Evolutionary conservation across 2,888 invertebrate genomes (phyloP).

Genomic region (Synergus laeviventris): DNA sequence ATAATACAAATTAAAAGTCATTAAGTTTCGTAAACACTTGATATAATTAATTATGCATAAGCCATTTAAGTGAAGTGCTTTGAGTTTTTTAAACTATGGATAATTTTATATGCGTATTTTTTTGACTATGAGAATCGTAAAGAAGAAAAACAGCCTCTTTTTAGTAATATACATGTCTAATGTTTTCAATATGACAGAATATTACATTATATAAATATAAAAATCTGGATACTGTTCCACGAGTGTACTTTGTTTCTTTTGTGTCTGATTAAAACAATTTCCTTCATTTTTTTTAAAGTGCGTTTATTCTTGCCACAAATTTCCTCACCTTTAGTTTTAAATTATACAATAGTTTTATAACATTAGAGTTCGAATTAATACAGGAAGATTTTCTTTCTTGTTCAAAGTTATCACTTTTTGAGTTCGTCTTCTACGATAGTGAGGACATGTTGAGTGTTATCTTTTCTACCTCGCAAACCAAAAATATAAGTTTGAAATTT

Average conservation of each 20-base stretch:
- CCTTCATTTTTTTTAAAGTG: constrained; percentile 69
- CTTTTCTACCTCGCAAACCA: constrained; percentile 78
- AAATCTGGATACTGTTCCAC: constrained; percentile 51
- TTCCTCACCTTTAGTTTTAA: background rate
- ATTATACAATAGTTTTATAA: background rate
- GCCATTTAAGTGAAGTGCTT: background rate
- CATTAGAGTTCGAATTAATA: background rate
- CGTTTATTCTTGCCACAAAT: constrained; percentile 2
- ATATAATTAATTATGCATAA: background rate
- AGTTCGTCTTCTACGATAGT: constrained; percentile 47
- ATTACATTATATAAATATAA: constrained; percentile 1
- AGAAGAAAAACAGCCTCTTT: constrained; percentile 46
- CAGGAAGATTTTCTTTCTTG: background rate
- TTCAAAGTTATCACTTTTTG: background rate
- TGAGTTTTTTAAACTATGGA: background rate
- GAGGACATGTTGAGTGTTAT: constrained; percentile 79
- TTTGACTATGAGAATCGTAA: background rate
- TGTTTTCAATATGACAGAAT: constrained; percentile 39
- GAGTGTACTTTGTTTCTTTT: constrained; percentile 64
- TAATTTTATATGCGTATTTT: constrained; percentile 2
- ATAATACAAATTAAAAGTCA: background rate
- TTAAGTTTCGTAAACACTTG: constrained; percentile 12
- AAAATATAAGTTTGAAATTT: constrained; percentile 77
- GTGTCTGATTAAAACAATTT: constrained; percentile 70
- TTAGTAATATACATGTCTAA: constrained; percentile 48